A percentile compares a stretch with the other conserved stretches of the same genome.
Conservation (phyloP, 2,888 invertebrate species). For the Tetrapedia diversipes region DNA sequence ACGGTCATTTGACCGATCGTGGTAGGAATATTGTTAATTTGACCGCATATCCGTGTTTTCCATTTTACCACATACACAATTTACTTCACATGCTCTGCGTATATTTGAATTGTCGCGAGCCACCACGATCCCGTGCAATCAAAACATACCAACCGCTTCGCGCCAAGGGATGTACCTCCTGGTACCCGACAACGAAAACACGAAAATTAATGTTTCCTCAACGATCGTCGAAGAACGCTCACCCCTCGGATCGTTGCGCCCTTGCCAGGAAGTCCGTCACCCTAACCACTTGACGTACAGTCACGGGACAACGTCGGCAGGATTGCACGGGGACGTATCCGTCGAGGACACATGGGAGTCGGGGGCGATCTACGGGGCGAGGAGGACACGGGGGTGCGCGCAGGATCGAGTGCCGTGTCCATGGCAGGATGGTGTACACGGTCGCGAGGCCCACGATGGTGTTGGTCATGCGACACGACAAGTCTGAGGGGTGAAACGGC, state of each 20-base stretch:
- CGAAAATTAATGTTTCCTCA: slow-evolving; percentile 25
- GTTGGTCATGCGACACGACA: slow-evolving; percentile 49
- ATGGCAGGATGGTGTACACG: not conserved
- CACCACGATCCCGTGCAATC: too few species aligned
- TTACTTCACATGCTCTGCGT: too few species aligned
- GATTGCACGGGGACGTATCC: slow-evolving; percentile 45
- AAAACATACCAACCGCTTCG: too few species aligned
- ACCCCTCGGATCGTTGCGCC: slow-evolving; percentile 6
- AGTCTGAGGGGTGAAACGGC: slow-evolving; percentile 39
- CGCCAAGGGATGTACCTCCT: too few species aligned
- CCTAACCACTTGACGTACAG: slow-evolving; percentile 44
- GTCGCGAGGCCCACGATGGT: slow-evolving; percentile 9
- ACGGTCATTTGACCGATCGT: too few species aligned
- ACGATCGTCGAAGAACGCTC: slow-evolving; percentile 15
- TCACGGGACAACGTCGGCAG: slow-evolving; percentile 39
- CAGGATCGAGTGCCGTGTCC: slow-evolving; percentile 48
- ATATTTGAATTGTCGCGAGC: too few species aligned
- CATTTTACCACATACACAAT: too few species aligned
- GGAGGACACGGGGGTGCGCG: slow-evolving; percentile 12
- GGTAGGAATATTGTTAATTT: too few species aligned
- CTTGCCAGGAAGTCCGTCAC: not conserved
- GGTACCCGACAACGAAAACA: too few species aligned
- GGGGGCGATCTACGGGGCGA: not conserved
- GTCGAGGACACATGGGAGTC: slow-evolving; percentile 13
- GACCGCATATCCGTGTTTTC: too few species aligned